These are phyloP conservation scores for Novumbra hubbsi DNA, from an alignment of 2,797 vertebrate species.

Conservation along the genomic window DNA sequence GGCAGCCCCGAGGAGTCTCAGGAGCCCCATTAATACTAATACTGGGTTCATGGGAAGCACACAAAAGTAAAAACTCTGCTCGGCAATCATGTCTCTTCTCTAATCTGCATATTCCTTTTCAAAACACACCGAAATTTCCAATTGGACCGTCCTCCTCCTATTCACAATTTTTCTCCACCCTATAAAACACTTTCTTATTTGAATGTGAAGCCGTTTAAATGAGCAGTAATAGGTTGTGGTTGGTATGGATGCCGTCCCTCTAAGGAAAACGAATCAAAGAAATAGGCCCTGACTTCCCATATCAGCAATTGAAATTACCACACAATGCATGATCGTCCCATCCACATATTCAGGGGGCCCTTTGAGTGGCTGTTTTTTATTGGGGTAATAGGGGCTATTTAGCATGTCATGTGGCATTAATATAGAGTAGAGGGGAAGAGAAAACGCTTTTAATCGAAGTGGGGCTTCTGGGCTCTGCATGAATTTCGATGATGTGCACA, in stretches of 20 bases:
- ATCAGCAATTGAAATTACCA: conserved; percentile 77
- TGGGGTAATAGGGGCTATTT: conserved; percentile 75
- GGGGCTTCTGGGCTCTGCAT: conserved; percentile 14
- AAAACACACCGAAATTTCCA: conserved; percentile 64
- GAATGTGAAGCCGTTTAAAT: conserved; percentile 71
- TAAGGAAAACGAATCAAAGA: conserved; percentile 73
- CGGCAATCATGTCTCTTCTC: conserved; percentile 64
- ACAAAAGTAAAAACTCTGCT: conserved; percentile 51
- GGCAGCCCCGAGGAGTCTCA: conserved; percentile 40
- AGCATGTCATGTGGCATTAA: conserved; percentile 71
- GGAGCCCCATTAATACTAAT: conserved; percentile 42
- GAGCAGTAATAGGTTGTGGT: conserved; percentile 67
- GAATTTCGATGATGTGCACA: conserved; percentile 76
- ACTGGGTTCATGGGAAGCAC: conserved; percentile 60
- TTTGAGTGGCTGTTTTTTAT: conserved; percentile 69
- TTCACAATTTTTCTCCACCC: conserved; percentile 59
- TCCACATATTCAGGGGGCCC: conserved; percentile 71
- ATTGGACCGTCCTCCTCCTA: conserved; percentile 53
- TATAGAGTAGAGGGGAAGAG: conserved; percentile 58
- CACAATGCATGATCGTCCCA: conserved; percentile 74
- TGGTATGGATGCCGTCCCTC: conserved; percentile 69
- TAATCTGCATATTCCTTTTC: conserved; percentile 64
- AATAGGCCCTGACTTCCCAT: conserved; percentile 70
- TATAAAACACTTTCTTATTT: conserved; percentile 55
- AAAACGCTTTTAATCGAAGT: conserved; percentile 66